phyloP scores from a whole-genome alignment of 2,113 vertebrate species.

The Varanus salvator region DNA sequence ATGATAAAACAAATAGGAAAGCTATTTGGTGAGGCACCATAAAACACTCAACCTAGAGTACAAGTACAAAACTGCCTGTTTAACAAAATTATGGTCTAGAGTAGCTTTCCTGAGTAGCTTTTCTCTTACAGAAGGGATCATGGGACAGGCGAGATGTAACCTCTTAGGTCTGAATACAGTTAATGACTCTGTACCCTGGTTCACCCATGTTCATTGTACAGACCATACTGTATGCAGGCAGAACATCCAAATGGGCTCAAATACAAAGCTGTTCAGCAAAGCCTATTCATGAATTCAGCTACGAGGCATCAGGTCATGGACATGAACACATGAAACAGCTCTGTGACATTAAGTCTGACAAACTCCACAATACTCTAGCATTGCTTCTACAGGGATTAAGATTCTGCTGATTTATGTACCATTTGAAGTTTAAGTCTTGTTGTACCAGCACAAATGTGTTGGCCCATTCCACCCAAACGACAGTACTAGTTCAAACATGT shows the following conservation, averaged over 20 bases:
- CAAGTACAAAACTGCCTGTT: background rate
- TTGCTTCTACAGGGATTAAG: background rate
- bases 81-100: background rate
- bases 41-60: constrained; percentile 2
- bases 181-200: background rate
- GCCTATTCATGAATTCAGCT: background rate
- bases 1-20: constrained; percentile 44
- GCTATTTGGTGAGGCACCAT: constrained; percentile 23
- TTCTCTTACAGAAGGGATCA: background rate
- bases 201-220: background rate
- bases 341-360: background rate
- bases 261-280: background rate
- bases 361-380: background rate
- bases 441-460: background rate
- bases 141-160: background rate
- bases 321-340: background rate
- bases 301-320: background rate
- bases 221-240: background rate
- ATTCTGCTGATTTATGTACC: background rate
- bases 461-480: too few species aligned
- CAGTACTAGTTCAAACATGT: background rate
- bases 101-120: background rate
- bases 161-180: background rate
- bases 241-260: background rate
- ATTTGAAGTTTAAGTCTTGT: background rate